These are phyloP conservation scores for Coremacera marginata DNA, from an alignment of 2,888 invertebrate species.

Conservation along the genomic window DNA sequence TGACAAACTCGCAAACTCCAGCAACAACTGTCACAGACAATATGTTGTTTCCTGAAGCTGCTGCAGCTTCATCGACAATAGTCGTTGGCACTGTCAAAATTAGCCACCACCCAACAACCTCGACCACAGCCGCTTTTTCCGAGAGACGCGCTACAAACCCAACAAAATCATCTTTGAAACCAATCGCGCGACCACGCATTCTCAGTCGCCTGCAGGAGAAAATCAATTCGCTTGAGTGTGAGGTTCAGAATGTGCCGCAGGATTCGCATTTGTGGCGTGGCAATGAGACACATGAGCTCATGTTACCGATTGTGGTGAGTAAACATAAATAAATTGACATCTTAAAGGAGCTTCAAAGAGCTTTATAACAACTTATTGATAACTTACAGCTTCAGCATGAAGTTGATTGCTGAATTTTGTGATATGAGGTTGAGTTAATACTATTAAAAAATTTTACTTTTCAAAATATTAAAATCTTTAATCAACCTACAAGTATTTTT, in stretches of 20 bases:
- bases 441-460: too few species aligned
- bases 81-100: not conserved
- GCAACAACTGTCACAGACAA: conserved; percentile 11
- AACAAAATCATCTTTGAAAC: conserved; percentile 59
- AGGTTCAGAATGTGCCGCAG: conserved; percentile 75
- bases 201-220: conserved; percentile 75
- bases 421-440: too few species aligned
- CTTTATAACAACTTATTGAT: too few species aligned
- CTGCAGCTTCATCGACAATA: not conserved
- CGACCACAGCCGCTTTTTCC: not conserved
- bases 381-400: too few species aligned
- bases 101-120: not conserved
- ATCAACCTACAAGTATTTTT: too few species aligned
- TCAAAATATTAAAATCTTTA: too few species aligned
- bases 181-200: conserved; percentile 67
- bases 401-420: too few species aligned
- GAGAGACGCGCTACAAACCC: conserved; percentile 52
- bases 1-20: not conserved
- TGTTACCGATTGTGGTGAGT: conserved; percentile 77
- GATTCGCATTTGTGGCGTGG: conserved; percentile 79
- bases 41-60: not conserved
- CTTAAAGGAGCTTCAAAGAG: too few species aligned
- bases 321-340: not conserved
- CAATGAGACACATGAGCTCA: conserved; percentile 79
- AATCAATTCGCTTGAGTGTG: conserved; percentile 76